Evolutionary conservation across 1,140 invertebrate genomes (phyloP).

Genomic region (Dolichoris vasculosae): DNA sequence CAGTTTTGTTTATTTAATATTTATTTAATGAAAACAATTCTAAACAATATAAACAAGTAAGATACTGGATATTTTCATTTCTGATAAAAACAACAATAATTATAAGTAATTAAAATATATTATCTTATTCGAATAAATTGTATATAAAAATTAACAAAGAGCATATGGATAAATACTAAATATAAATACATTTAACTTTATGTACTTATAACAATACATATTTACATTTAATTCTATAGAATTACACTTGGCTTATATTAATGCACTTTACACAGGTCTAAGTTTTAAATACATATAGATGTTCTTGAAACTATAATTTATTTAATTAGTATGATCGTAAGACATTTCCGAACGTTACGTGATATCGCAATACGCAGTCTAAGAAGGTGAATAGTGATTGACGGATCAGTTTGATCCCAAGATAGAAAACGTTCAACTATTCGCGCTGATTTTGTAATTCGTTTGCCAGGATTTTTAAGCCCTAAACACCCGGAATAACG

Average conservation of each 20-base stretch:
- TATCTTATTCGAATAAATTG: not conserved
- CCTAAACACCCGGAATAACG: not conserved
- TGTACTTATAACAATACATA: not conserved
- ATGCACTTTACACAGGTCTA: not conserved
- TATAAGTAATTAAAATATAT: not conserved
- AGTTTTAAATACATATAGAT: not conserved
- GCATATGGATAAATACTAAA: not conserved
- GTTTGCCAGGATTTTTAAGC: not conserved
- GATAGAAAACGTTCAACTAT: not conserved
- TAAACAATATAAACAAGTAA: not conserved
- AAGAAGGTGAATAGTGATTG: not conserved
- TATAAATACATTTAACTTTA: not conserved
- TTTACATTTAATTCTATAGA: not conserved
- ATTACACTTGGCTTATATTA: not conserved
- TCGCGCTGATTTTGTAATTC: not conserved
- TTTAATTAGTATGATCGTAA: conserved; percentile 3
- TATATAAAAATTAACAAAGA: not conserved
- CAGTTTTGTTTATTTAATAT: not conserved
- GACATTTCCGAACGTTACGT: not conserved
- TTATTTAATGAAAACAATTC: not conserved
- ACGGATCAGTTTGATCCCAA: not conserved
- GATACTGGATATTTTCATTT: not conserved
- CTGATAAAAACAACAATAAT: not conserved
- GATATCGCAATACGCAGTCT: not conserved
- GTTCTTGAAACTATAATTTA: not conserved